A percentile compares a stretch with the other conserved stretches of the same genome.
These are phyloP conservation scores for Timema cristinae DNA, from an alignment of 2,888 invertebrate species.

Conservation along the genomic window DNA sequence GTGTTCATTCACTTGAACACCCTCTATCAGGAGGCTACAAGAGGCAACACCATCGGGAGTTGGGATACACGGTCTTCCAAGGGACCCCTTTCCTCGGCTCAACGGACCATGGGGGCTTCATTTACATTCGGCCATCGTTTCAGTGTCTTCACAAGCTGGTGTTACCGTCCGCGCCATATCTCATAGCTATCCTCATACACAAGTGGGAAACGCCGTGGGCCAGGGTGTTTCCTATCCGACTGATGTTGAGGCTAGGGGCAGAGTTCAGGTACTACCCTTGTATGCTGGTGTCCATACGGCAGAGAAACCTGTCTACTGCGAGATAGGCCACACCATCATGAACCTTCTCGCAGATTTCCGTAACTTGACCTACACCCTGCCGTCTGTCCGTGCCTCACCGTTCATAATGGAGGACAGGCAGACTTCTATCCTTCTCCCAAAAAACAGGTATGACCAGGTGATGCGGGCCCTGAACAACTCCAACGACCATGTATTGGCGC, in stretches of 20 bases:
- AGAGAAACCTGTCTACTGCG: conserved; percentile 76
- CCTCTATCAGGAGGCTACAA: conserved; percentile 64
- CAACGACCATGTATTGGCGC: conserved; percentile 78
- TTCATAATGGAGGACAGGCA: conserved; percentile 79
- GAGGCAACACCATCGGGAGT: conserved; percentile 65
- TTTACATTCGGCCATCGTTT: conserved; percentile 74
- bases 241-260: conserved; percentile 75
- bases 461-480: conserved; percentile 74
- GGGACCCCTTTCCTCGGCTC: conserved; percentile 60
- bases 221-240: conserved; percentile 68
- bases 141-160: conserved; percentile 75
- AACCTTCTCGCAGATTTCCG: conserved; percentile 81
- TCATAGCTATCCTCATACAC: conserved; percentile 75
- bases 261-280: conserved; percentile 84
- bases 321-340: conserved; percentile 84
- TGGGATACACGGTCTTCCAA: conserved; percentile 63
- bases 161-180: conserved; percentile 67
- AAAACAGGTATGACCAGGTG: conserved; percentile 68
- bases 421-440: conserved; percentile 71
- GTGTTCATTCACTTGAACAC: conserved; percentile 69
- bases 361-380: conserved; percentile 75
- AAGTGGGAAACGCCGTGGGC: conserved; percentile 79
- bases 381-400: conserved; percentile 67
- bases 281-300: conserved; percentile 71
- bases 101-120: conserved; percentile 73